Conservation (phyloP, 1,140 invertebrate genomes). For the Leptoteleia sp. region DNA sequence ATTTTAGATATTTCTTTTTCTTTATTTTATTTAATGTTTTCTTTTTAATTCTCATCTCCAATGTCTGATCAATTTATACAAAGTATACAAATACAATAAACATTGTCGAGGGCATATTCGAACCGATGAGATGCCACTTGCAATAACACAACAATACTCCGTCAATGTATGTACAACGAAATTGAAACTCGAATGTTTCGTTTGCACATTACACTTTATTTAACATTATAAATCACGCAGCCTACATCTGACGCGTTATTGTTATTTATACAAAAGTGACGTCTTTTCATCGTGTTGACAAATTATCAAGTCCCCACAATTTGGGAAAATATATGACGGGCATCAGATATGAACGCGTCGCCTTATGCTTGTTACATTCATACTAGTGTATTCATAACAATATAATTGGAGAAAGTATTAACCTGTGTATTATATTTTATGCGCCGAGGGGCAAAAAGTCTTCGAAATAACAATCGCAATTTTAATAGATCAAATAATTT, state of each 20-base stretch:
- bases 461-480: conserved; percentile 23
- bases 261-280: conserved; percentile 36
- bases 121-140: conserved; percentile 11
- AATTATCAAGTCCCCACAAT: conserved; percentile 18
- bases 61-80: conserved; percentile 7
- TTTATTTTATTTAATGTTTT: no score
- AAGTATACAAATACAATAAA: conserved; percentile 21
- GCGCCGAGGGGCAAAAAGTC: conserved; percentile 8
- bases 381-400: conserved; percentile 44
- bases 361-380: conserved; percentile 23
- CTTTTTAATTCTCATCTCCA: background rate
- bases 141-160: conserved; percentile 26
- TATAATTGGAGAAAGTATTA: conserved; percentile 46
- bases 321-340: conserved; percentile 33
- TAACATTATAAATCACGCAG: conserved; percentile 35
- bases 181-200: conserved; percentile 33
- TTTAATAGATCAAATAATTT: no score
- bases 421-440: conserved; percentile 24
- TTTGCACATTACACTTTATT: conserved; percentile 31
- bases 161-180: conserved; percentile 39
- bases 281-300: conserved; percentile 4
- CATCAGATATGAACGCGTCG: conserved; percentile 21
- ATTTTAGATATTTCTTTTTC: no score
- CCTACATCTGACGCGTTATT: conserved; percentile 28
- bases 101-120: background rate